A percentile compares a stretch with the other conserved stretches of the same genome.
phyloP scores from a whole-genome alignment of 2,888 invertebrate species.

The Drosophila birchii region DNA sequence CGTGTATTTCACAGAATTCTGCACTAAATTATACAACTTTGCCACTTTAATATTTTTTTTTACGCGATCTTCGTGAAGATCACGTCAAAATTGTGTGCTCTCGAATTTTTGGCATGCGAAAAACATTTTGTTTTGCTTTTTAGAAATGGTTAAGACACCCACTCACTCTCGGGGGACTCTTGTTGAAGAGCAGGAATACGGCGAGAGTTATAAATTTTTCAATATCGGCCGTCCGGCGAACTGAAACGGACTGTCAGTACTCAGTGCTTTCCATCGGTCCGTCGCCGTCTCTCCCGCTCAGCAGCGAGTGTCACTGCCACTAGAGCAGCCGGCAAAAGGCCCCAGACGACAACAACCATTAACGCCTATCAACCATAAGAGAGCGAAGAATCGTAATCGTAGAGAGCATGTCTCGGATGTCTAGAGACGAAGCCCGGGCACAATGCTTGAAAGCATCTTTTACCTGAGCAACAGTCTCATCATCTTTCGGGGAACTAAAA shows the following conservation, averaged over 20 bases:
- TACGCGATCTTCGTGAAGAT: conserved; percentile 60
- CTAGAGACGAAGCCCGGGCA: not conserved
- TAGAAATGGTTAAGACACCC: conserved; percentile 56
- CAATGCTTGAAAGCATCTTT: conserved; percentile 1
- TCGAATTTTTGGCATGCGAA: conserved; percentile 59
- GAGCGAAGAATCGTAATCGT: conserved; percentile 2
- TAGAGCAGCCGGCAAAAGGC: conserved; percentile 39
- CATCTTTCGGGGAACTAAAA: no score
- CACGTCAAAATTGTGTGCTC: conserved; percentile 59
- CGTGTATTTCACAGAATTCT: conserved; percentile 49
- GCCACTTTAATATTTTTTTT: conserved; percentile 46
- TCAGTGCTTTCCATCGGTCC: conserved; percentile 7
- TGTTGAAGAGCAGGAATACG: conserved; percentile 22
- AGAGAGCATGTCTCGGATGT: conserved; percentile 2
- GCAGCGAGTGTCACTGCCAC: conserved; percentile 77
- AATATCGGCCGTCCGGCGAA: conserved; percentile 67
- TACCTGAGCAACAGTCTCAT: not conserved
- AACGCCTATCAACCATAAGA: conserved; percentile 13
- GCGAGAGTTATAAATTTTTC: conserved; percentile 49
- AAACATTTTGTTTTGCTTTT: conserved; percentile 36
- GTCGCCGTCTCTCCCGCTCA: conserved; percentile 15
- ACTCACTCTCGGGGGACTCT: conserved; percentile 24
- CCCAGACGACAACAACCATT: conserved; percentile 25
- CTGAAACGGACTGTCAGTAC: conserved; percentile 61
- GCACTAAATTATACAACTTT: conserved; percentile 50